phyloP scores from a whole-genome alignment of 2,888 invertebrate genomes.

The Polietes domitor region DNA sequence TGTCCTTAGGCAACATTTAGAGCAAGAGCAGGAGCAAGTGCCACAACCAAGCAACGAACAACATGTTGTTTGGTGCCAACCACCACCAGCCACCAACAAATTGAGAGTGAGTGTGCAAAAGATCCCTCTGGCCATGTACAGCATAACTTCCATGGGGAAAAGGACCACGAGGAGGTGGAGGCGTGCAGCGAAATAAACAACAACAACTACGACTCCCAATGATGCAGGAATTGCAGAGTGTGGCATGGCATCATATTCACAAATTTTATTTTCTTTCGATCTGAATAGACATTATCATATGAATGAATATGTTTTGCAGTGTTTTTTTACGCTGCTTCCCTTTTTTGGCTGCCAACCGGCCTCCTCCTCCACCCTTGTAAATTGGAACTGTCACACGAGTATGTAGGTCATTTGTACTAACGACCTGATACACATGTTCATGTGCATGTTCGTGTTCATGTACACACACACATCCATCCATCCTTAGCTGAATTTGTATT shows the following conservation, averaged over 20 bases:
- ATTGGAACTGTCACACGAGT: constrained; percentile 27
- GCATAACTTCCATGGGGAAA: constrained; percentile 10
- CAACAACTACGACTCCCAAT: not conserved
- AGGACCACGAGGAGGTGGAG: not conserved
- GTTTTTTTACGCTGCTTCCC: not conserved
- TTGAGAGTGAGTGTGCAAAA: not conserved
- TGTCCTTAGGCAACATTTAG: constrained; percentile 61
- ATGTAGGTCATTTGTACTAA: constrained; percentile 56
- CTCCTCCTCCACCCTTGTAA: not conserved
- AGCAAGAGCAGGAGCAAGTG: constrained; percentile 43
- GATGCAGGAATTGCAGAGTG: not conserved
- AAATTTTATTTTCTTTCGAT: constrained; percentile 32
- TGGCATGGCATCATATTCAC: not conserved
- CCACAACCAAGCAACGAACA: not conserved
- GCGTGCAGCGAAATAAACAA: not conserved
- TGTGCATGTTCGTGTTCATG: not conserved
- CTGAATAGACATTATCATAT: constrained; percentile 38
- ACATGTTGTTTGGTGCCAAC: constrained; percentile 4
- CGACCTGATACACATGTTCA: constrained; percentile 24
- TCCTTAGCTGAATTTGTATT: not conserved
- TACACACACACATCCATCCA: not conserved
- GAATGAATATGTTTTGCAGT: constrained; percentile 29
- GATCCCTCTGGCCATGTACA: constrained; percentile 4
- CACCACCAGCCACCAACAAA: constrained; percentile 12
- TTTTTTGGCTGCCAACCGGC: not conserved